phyloP scores from a whole-genome alignment of 2,797 vertebrate genomes.

The Prunella strophiata region DNA sequence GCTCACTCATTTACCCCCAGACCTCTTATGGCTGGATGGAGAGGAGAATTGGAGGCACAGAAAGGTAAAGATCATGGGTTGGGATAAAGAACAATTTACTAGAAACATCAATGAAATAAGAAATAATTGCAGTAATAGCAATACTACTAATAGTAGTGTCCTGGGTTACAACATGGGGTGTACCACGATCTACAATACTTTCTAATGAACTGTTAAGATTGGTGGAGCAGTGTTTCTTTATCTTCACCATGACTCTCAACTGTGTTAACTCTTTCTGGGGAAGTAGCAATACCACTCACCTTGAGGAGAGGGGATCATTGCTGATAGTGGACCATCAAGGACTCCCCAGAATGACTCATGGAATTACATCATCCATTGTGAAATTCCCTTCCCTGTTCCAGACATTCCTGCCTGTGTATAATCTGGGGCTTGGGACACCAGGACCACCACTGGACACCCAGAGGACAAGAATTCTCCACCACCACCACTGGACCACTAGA shows the following conservation, averaged over 20 bases:
- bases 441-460: fast-evolving
- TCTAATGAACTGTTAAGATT: not conserved
- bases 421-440: not conserved
- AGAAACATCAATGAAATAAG: not conserved
- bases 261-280: not conserved
- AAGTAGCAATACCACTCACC: not conserved
- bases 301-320: not conserved
- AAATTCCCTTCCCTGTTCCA: not conserved
- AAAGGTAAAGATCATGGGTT: not conserved
- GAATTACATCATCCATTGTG: not conserved
- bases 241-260: not conserved
- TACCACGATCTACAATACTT: not conserved
- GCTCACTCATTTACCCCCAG: not conserved
- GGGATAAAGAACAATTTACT: not conserved
- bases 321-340: not conserved
- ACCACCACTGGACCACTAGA: not conserved
- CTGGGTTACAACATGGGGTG: not conserved
- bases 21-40: fast-evolving
- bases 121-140: not conserved
- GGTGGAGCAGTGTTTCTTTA: not conserved
- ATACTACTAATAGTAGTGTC: not conserved
- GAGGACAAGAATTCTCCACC: not conserved
- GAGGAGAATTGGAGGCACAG: not conserved
- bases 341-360: not conserved
- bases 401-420: not conserved